These are phyloP conservation scores for Rhynchopsitta pachyrhyncha DNA, from an alignment of 2,113 vertebrate genomes.

Conservation along the genomic window DNA sequence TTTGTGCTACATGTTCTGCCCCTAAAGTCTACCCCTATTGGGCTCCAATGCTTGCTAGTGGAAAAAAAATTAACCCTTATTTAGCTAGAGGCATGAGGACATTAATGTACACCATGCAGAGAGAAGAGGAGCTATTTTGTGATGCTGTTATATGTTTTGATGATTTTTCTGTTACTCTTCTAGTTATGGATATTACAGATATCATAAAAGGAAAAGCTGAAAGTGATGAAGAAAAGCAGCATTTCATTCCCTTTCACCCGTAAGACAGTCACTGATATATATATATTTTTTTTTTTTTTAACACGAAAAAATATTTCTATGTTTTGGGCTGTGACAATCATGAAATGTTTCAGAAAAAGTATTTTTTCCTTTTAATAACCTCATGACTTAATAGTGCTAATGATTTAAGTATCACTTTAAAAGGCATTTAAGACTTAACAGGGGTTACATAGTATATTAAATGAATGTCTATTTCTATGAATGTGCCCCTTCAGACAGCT, in stretches of 20 bases:
- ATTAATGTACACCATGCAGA: neutral
- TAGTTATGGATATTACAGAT: conserved; percentile 98
- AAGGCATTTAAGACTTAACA: neutral
- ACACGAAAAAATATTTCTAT: neutral
- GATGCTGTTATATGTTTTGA: neutral
- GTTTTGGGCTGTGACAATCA: neutral
- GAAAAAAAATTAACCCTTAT: neutral
- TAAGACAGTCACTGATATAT: conserved; percentile 67
- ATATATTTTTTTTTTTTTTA: neutral
- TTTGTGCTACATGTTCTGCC: neutral
- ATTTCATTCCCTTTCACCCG: conserved; percentile 97
- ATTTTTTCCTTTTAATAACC: neutral
- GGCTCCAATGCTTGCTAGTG: neutral
- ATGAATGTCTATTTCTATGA: neutral
- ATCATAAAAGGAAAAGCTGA: conserved; percentile 95
- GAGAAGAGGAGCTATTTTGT: neutral
- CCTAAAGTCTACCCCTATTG: neutral
- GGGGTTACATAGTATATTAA: neutral
- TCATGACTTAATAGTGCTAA: neutral
- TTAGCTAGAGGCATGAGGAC: neutral
- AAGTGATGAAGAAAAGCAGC: conserved; percentile 95
- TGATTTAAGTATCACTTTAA: neutral
- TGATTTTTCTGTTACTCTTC: neutral
- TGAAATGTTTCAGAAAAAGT: neutral
- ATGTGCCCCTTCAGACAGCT: neutral